phyloP scores from a whole-genome alignment of 2,888 invertebrate genomes.

The Eilema caniola region DNA sequence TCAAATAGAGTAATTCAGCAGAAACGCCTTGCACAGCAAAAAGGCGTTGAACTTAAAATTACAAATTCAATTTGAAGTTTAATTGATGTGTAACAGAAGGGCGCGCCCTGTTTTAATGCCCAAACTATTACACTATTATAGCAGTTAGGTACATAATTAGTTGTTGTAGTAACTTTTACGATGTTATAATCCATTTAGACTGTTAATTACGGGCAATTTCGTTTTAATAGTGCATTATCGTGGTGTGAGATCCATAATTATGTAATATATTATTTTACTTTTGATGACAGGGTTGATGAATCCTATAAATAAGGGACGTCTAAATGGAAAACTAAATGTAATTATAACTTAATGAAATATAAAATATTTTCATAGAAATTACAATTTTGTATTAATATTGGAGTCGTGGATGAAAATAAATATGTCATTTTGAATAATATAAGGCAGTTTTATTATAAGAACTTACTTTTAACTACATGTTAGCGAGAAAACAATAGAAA shows the following conservation, averaged over 20 bases:
- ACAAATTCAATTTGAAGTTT: constrained; percentile 32
- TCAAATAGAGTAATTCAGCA: neutral
- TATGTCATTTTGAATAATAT: too few species aligned
- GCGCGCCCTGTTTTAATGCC: constrained; percentile 30
- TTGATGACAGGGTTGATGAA: neutral
- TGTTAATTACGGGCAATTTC: constrained; percentile 30
- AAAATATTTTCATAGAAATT: too few species aligned
- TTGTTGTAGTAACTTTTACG: constrained; percentile 43
- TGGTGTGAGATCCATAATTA: neutral
- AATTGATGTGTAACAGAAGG: constrained; percentile 33
- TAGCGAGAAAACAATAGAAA: too few species aligned
- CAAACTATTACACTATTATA: constrained; percentile 33
- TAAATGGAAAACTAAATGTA: too few species aligned
- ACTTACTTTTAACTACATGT: too few species aligned
- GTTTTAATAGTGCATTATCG: constrained; percentile 22
- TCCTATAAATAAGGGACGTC: neutral
- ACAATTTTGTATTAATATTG: too few species aligned
- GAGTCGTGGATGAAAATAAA: too few species aligned
- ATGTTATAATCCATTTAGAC: constrained; percentile 34
- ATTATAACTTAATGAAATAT: too few species aligned
- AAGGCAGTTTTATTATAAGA: too few species aligned
- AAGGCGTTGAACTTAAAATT: constrained; percentile 19
- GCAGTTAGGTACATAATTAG: constrained; percentile 40
- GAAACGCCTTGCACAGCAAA: neutral
- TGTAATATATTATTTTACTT: constrained; percentile 1